Base-by-base conservation (phyloP, 2,113 vertebrate genomes). In the Hemichromis elongatus region DNA sequence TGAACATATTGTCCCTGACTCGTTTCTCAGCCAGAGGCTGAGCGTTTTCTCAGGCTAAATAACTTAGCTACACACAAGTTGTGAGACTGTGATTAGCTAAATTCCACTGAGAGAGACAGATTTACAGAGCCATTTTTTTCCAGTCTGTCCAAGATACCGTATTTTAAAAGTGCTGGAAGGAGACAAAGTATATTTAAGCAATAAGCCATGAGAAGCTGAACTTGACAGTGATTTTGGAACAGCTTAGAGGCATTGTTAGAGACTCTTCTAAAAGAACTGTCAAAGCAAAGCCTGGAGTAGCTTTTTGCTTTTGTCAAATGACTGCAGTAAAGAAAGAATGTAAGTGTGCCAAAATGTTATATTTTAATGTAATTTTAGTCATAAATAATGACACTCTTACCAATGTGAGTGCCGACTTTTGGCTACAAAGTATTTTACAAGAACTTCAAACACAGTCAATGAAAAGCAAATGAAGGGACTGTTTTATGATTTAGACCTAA, bases 121-220 rank as follows among this genome's bases (percentile, higher is more conserved):
- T 85, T 89, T 88, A 87, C 70, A 86, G 53, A 86, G 79, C 75
- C 10, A 16, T 53, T 88, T 86, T 75, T 88, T 84, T n/a, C n/a
- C 78, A 88, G 59, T 68, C 75, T 83, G 86, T 84, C 90, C 86
- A 85, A 90, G 47, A 91, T 90, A 84, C 82, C 30, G 42, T 81
- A 84, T 88, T 92, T 88, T 85, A 80, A 87, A 87, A 90, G 54
- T 54, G 83, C 91, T 89, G 57, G 66, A 92, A 88, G 88, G 59
- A 87, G 70, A 88, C 87, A 86, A 91, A 90, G 82, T 92, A 86
- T 92, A 91, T 91, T 92, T 87, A 91, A 92, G 86, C 82, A 88
- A 85, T 84, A 86, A 89, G 80, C 86, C 88, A 87, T 37, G 68
- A 89, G 88, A 90, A 90, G 85, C 89, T 82, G 82, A 68, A 89